These are phyloP conservation scores for Philonicus albiceps DNA, from an alignment of 2,888 invertebrate genomes.

Conservation along the genomic window DNA sequence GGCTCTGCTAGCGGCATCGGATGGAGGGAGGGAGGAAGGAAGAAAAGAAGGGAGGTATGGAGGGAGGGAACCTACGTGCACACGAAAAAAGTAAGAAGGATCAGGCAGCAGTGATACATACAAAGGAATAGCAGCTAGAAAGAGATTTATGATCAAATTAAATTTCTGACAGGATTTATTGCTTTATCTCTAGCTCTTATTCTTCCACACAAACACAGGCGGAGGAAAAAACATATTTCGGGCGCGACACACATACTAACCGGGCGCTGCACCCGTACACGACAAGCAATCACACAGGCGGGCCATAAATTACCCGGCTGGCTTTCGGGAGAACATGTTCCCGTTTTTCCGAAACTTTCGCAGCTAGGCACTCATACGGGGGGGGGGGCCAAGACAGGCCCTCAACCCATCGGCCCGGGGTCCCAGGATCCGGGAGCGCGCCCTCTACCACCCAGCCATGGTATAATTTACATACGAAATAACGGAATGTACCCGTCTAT, in stretches of 20 bases:
- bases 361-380: constrained; percentile 19
- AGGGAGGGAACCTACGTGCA: constrained; percentile 25
- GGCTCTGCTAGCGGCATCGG: not conserved
- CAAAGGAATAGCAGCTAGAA: constrained; percentile 56
- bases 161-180: constrained; percentile 66
- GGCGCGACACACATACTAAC: constrained; percentile 32
- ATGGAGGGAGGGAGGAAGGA: not conserved
- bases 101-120: constrained; percentile 36
- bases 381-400: not conserved
- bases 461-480: constrained; percentile 48
- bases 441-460: not conserved
- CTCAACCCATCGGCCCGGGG: not conserved
- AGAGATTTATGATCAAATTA: constrained; percentile 66
- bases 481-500: constrained; percentile 43
- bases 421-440: constrained; percentile 4
- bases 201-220: constrained; percentile 43
- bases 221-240: constrained; percentile 28
- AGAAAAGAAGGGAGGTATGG: too few species aligned
- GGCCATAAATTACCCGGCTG: constrained; percentile 51
- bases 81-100: constrained; percentile 43
- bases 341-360: constrained; percentile 42
- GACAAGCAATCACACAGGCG: constrained; percentile 53
- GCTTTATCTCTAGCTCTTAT: constrained; percentile 64
- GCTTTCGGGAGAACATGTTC: constrained; percentile 43
- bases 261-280: constrained; percentile 29